These are phyloP conservation scores for Leptarthrus brevirostris DNA, from an alignment of 2,888 invertebrate genomes.

Conservation along the genomic window DNA sequence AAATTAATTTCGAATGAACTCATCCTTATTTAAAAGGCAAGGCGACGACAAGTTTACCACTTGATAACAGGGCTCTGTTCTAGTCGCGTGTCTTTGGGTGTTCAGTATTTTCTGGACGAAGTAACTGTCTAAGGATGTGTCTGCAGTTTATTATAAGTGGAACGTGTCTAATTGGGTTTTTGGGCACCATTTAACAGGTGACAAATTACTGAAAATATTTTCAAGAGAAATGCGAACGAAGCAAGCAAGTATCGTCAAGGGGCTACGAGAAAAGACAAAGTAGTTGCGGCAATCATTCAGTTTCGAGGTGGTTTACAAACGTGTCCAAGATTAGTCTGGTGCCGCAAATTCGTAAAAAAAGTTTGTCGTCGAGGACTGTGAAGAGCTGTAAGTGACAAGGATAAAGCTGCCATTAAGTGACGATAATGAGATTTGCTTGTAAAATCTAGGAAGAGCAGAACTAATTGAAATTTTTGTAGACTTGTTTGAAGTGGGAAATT, in stretches of 20 bases:
- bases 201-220: slow-evolving; percentile 56
- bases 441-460: too few species aligned
- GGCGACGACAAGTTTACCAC: slow-evolving; percentile 10
- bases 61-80: slow-evolving; percentile 9
- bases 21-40: not conserved
- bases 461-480: too few species aligned
- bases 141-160: slow-evolving; percentile 52
- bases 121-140: slow-evolving; percentile 16
- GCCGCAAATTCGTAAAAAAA: not conserved
- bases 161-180: slow-evolving; percentile 58
- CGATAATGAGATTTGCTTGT: slow-evolving; percentile 4
- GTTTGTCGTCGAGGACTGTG: not conserved
- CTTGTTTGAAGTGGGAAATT: too few species aligned
- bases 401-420: slow-evolving; percentile 11
- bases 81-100: slow-evolving; percentile 13
- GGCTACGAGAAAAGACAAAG: not conserved
- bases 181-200: slow-evolving; percentile 57
- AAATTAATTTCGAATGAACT: slow-evolving; percentile 31
- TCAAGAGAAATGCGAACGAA: not conserved
- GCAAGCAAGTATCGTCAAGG: not conserved
- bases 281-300: not conserved
- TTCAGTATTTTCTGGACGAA: not conserved
- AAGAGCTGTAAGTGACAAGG: not conserved
- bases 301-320: not conserved
- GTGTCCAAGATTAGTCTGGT: not conserved